phyloP scores from a whole-genome alignment of 37 sponge, comb jelly and placozoan genomes.

The Bolinopsis microptera region DNA sequence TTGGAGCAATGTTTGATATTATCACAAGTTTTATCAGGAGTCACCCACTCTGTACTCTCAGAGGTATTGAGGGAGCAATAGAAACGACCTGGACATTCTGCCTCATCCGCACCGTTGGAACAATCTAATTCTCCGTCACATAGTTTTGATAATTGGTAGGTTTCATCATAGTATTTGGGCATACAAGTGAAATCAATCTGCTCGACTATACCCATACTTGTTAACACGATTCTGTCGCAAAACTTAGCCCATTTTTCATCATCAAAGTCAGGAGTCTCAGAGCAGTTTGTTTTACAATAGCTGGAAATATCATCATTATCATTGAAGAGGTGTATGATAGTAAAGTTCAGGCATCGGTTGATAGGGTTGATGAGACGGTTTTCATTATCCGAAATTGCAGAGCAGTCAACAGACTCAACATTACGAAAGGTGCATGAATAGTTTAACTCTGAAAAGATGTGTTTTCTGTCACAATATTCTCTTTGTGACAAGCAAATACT shows the following conservation, averaged over 20 bases:
- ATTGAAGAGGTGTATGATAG: too few species aligned
- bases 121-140: not conserved
- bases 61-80: not conserved
- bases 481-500: not conserved
- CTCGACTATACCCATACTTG: too few species aligned
- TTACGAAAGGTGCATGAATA: not conserved
- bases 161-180: too few species aligned
- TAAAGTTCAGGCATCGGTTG: too few species aligned
- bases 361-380: too few species aligned
- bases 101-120: not conserved
- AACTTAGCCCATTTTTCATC: not conserved
- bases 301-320: too few species aligned
- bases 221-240: not conserved
- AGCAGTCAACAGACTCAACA: not conserved
- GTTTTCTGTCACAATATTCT: too few species aligned
- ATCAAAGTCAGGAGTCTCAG: not conserved
- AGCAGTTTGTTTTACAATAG: not conserved
- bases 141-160: too few species aligned
- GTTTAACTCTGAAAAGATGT: not conserved
- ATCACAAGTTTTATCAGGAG: not conserved
- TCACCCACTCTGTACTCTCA: slow-evolving; percentile 4
- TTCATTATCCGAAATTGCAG: not conserved
- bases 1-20: not conserved
- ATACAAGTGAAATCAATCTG: too few species aligned
- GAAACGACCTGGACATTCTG: not conserved